Conservation (phyloP, 2,113 vertebrate genomes). For the Malaclemys terrapin region DNA sequence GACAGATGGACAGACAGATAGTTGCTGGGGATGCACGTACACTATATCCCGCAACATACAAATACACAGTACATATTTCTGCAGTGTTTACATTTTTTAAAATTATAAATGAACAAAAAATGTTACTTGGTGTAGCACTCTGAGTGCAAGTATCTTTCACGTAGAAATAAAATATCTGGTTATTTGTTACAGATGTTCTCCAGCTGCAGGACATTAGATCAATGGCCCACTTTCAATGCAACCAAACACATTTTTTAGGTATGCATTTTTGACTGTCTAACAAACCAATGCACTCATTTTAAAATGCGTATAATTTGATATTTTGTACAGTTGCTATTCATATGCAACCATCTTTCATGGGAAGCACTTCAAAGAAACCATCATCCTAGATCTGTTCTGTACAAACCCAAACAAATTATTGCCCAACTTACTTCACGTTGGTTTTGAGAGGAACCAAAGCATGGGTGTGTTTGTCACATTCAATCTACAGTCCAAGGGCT, state of each 20-base stretch:
- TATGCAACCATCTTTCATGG: constrained; percentile 58
- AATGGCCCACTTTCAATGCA: constrained; percentile 69
- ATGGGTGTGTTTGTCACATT: constrained; percentile 82
- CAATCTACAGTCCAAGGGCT: constrained; percentile 76
- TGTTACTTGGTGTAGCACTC: constrained; percentile 79
- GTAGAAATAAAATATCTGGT: constrained; percentile 59
- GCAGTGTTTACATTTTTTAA: neutral
- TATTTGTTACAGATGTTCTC: constrained; percentile 78
- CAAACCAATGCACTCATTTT: constrained; percentile 69
- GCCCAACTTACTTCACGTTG: constrained; percentile 25
- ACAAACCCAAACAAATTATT: constrained; percentile 55
- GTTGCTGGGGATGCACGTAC: neutral
- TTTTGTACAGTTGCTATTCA: constrained; percentile 69
- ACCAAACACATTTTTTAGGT: constrained; percentile 71
- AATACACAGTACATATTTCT: neutral
- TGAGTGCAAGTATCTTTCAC: constrained; percentile 65
- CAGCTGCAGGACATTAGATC: constrained; percentile 75
- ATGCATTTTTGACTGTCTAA: constrained; percentile 71
- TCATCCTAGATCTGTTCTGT: constrained; percentile 10
- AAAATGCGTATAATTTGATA: constrained; percentile 69
- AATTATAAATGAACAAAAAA: constrained; percentile 16
- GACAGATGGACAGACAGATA: neutral
- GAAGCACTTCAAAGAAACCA: constrained; percentile 68
- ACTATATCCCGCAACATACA: neutral
- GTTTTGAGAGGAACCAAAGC: constrained; percentile 84